These are phyloP conservation scores for Nematopogon swammerdamellus DNA, from an alignment of 2,888 invertebrate species.

Conservation along the genomic window DNA sequence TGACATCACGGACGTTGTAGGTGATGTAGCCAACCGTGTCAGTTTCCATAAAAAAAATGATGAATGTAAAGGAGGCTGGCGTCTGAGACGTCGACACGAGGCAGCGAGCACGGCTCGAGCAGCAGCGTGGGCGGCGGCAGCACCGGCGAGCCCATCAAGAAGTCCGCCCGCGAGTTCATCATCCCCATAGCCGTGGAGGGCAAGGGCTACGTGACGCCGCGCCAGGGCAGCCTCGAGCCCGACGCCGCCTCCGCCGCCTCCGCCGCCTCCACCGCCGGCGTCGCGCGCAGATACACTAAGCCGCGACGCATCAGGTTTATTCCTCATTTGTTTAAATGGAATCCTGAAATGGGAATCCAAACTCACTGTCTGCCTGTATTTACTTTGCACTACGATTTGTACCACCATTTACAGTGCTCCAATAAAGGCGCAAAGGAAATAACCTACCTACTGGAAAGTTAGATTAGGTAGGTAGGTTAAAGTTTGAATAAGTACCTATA, in stretches of 20 bases:
- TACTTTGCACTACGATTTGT: too few species aligned
- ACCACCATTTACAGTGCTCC: too few species aligned
- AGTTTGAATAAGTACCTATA: too few species aligned
- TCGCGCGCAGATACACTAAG: conserved; percentile 40
- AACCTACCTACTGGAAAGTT: too few species aligned
- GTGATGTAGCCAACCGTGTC: too few species aligned
- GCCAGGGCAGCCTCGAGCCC: conserved; percentile 71
- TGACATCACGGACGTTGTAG: too few species aligned
- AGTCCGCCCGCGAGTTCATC: conserved; percentile 86
- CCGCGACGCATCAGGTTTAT: conserved; percentile 66
- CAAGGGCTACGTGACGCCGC: conserved; percentile 79
- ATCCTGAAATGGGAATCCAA: neutral
- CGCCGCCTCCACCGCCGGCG: conserved; percentile 35
- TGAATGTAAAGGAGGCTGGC: conserved; percentile 46
- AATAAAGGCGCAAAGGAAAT: too few species aligned
- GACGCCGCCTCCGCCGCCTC: conserved; percentile 58
- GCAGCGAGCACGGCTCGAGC: conserved; percentile 67
- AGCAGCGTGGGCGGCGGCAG: conserved; percentile 39
- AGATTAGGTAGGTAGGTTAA: too few species aligned
- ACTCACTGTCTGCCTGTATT: too few species aligned
- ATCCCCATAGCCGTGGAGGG: conserved; percentile 93
- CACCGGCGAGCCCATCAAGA: conserved; percentile 67
- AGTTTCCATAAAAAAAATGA: too few species aligned
- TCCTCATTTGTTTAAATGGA: neutral
- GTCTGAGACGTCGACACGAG: conserved; percentile 60